These are phyloP conservation scores for Masnerella sp. DNA, from an alignment of 2,888 invertebrate species.

Conservation along the genomic window DNA sequence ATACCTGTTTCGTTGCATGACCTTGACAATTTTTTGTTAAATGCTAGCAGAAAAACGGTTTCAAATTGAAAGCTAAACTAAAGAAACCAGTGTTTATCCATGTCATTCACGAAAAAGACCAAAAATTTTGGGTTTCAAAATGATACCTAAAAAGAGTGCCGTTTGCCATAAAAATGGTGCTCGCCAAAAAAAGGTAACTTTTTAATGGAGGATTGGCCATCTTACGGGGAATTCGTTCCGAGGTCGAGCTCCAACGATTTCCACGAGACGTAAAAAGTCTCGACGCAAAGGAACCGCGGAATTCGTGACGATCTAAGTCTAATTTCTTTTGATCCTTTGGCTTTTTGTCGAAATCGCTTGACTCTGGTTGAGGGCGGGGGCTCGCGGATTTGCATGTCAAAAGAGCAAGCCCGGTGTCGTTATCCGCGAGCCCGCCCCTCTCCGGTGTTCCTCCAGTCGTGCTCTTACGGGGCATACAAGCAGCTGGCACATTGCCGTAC, in stretches of 20 bases:
- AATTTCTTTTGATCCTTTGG: conserved; percentile 42
- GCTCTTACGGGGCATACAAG: conserved; percentile 74
- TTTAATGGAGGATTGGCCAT: too few relatives aligned
- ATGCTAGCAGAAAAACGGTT: too few relatives aligned
- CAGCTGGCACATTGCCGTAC: conserved; percentile 75
- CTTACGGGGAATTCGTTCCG: too few relatives aligned
- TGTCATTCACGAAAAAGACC: too few relatives aligned
- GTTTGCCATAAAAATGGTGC: too few relatives aligned
- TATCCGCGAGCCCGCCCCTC: conserved; percentile 40
- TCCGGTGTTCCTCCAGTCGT: conserved; percentile 60
- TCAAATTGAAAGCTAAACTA: too few relatives aligned
- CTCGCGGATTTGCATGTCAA: conserved; percentile 56
- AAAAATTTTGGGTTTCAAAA: too few relatives aligned
- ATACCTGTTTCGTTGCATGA: too few relatives aligned
- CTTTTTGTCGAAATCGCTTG: conserved; percentile 48
- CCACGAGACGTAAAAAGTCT: conserved; percentile 29
- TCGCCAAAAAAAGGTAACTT: too few relatives aligned
- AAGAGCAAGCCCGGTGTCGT: conserved; percentile 41
- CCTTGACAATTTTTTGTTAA: too few relatives aligned
- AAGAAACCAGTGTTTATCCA: too few relatives aligned
- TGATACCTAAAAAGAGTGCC: too few relatives aligned
- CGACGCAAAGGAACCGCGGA: not conserved
- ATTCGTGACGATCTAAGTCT: not conserved
- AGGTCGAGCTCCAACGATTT: conserved; percentile 37
- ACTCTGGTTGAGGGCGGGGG: conserved; percentile 41